Evolutionary conservation across 2,888 invertebrate genomes (phyloP).

Genomic region (Andrena fulva): DNA sequence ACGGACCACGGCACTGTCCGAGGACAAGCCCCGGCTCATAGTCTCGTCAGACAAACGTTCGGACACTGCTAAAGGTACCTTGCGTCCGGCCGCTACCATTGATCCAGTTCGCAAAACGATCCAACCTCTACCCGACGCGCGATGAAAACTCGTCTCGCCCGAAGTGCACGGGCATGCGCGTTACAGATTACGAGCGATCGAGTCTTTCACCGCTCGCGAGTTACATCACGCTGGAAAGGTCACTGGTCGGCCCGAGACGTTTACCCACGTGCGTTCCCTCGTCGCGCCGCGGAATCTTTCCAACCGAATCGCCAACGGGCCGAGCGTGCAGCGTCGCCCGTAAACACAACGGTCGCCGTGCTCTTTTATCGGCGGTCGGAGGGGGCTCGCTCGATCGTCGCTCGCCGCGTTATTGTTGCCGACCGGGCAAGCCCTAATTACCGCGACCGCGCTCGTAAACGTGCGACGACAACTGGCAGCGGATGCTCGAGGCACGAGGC

Average conservation of each 20-base stretch:
- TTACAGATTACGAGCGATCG: conserved; percentile 41
- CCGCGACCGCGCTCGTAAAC: conserved; percentile 26
- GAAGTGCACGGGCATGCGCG: conserved; percentile 3
- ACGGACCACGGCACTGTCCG: neutral
- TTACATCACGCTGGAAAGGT: conserved; percentile 64
- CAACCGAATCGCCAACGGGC: neutral
- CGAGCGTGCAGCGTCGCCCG: too few species aligned
- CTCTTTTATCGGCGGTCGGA: too few species aligned
- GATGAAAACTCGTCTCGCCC: conserved; percentile 40
- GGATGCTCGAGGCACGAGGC: conserved; percentile 13
- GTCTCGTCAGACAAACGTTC: neutral
- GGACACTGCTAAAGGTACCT: neutral
- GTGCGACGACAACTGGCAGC: conserved; percentile 38
- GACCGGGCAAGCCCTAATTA: conserved; percentile 9
- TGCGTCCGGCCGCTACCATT: neutral
- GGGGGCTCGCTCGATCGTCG: too few species aligned
- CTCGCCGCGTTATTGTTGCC: neutral
- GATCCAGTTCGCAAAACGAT: conserved; percentile 3
- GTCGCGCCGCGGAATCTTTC: neutral
- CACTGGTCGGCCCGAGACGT: conserved; percentile 46
- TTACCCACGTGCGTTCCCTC: conserved; percentile 46
- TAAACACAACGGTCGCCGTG: too few species aligned
- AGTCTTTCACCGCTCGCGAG: conserved; percentile 43
- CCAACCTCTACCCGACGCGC: conserved; percentile 10
- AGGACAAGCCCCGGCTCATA: neutral